Evolutionary conservation across 2,113 vertebrate genomes (phyloP), one percentile per base, ranked within the genome.

Genomic region (Eulemur rufifrons): DNA sequence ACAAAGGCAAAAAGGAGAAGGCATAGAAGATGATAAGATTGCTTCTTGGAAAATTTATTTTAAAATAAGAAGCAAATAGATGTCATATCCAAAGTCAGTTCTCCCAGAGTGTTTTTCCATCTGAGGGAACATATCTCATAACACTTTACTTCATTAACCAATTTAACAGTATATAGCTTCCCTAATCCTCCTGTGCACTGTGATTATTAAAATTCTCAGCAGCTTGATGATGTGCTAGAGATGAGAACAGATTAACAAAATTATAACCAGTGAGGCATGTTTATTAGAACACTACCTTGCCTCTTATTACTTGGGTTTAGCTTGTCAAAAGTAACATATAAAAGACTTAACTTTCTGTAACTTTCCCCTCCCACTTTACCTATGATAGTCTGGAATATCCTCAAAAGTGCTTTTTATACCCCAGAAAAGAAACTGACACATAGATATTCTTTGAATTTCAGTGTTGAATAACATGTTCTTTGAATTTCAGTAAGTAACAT

Each of bases 131-230:
- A 83, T 73, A 89, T 94, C 88, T 96, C n/a, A 3, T 86, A 92
- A 94, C 91, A 90, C 85, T 95, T 96, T 82, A 56, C 69, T 95
- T 95, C 94, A 90, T 94, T 94, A 95, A 77, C 80, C 59, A 81
- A 37, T 8, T 56, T 86, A 94, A 86, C 39, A 61, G 61, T 32
- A 52, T 47, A 77, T 13, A 45, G 45, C 81, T 86, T 83, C 29
- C 74, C 85, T 86, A 95, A 94, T 78, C 68, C 87, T 92, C 89
- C 42, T 56, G 68, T 76, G 71, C 27, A 21, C 64, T 56, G 64
- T 59, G 91, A 83, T 92, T 95, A 86, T 71, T 97, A 86, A 96
- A 92, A 77, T 94, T 86, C 85, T 96, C 86, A 80, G 88, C 94
- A 97, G 74, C 61, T 94, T 74, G 45, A 66, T 66, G 45, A 66